phyloP scores from a whole-genome alignment of 2,113 vertebrate species.

The Melanotaenia duboulayi region DNA sequence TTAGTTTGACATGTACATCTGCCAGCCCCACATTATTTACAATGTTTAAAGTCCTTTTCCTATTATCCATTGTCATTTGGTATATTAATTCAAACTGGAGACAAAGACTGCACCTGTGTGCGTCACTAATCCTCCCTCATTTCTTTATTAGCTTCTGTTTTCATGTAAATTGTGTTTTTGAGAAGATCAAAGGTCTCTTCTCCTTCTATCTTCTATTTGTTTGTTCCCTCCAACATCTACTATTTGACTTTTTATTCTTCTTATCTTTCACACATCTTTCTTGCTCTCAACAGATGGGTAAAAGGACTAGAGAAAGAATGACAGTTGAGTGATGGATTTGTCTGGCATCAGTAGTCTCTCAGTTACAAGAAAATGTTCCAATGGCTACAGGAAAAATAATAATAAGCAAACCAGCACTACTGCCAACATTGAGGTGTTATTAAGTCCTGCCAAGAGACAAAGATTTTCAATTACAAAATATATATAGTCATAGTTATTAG shows the following conservation, averaged over 20 bases:
- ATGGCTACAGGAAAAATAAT: neutral
- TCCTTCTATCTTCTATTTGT: constrained; percentile 41
- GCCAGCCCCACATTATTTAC: neutral
- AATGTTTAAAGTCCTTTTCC: neutral
- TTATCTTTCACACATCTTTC: constrained; percentile 41
- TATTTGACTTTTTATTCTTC: constrained; percentile 29
- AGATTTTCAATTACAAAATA: too few species aligned
- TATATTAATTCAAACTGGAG: constrained; percentile 23
- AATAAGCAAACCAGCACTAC: too few species aligned
- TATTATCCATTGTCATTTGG: constrained; percentile 12
- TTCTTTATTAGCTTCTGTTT: constrained; percentile 47
- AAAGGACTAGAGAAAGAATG: constrained; percentile 13
- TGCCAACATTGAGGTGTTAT: neutral
- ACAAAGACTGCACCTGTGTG: constrained; percentile 44
- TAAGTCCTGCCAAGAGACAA: neutral
- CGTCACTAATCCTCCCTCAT: constrained; percentile 17
- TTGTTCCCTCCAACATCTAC: constrained; percentile 37
- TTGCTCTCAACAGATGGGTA: constrained; percentile 16
- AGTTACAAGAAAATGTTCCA: too few species aligned
- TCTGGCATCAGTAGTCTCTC: too few species aligned
- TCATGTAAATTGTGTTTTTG: constrained; percentile 60
- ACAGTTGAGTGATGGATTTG: too few species aligned
- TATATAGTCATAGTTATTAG: too few species aligned
- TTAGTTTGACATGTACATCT: too few species aligned
- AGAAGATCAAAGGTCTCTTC: constrained; percentile 65